These are phyloP conservation scores for Meleagris gallopavo DNA, from an alignment of 2,113 vertebrate genomes.

Conservation along the genomic window DNA sequence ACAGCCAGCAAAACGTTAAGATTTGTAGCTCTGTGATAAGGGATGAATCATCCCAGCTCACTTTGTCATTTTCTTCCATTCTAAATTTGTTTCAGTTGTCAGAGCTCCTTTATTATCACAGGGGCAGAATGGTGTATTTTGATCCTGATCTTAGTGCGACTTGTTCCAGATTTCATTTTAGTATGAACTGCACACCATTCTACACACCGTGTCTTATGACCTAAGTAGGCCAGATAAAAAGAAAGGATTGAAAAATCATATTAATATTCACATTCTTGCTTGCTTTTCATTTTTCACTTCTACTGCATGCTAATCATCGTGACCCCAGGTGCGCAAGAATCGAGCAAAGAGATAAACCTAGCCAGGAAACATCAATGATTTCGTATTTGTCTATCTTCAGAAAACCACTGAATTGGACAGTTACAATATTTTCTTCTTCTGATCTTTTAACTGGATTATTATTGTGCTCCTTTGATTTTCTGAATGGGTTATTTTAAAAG, in stretches of 20 bases:
- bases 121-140: not conserved
- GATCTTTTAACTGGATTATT: constrained; percentile 60
- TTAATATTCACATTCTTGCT: not conserved
- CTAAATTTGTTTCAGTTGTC: not conserved
- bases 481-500: constrained; percentile 37
- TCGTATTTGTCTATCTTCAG: not conserved
- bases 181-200: not conserved
- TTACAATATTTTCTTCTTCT: constrained; percentile 31
- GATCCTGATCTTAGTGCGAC: not conserved
- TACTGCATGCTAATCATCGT: not conserved
- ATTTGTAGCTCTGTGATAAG: not conserved
- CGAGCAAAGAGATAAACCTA: not conserved
- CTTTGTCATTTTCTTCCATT: not conserved
- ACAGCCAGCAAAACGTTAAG: not conserved
- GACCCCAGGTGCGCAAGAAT: not conserved
- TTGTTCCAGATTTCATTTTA: not conserved
- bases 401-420: not conserved
- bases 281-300: not conserved
- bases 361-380: not conserved
- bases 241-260: not conserved
- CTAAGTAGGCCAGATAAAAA: not conserved
- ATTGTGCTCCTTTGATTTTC: constrained; percentile 49
- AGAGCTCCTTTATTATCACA: not conserved
- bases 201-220: not conserved
- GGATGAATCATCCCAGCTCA: not conserved